Evolutionary conservation across 2,888 invertebrate genomes (phyloP).

Genomic region (Trichogramma dendrolimi): DNA sequence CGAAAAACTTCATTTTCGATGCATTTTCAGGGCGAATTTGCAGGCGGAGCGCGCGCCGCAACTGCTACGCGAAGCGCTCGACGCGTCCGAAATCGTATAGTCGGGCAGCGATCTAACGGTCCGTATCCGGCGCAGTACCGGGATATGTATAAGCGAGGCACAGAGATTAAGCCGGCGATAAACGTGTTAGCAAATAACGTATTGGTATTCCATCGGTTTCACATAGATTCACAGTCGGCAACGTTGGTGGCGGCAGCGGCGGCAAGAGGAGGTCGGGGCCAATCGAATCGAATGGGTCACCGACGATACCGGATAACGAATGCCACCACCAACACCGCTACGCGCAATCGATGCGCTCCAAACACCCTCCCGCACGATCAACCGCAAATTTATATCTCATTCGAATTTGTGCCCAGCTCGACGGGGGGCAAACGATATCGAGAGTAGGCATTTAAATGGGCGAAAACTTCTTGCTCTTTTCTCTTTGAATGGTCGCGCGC

Average conservation of each 20-base stretch:
- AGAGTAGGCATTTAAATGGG: no score
- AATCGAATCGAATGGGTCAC: slow-evolving; percentile 24
- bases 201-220: no score
- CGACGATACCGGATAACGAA: slow-evolving; percentile 33
- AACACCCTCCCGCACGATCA: slow-evolving; percentile 25
- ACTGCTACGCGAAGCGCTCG: background rate
- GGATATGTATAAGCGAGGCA: no score
- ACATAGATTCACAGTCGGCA: no score
- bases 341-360: slow-evolving; percentile 32
- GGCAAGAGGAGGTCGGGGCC: background rate
- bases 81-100: no score
- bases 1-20: slow-evolving; percentile 27
- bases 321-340: background rate
- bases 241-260: background rate
- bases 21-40: slow-evolving; percentile 16
- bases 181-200: no score
- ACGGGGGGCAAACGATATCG: no score
- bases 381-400: slow-evolving; percentile 46
- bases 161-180: no score
- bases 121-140: no score
- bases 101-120: no score
- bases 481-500: no score
- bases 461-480: no score
- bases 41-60: background rate
- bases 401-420: slow-evolving; percentile 30